Evolutionary conservation across 2,797 vertebrate species (phyloP).

Genomic region (Tarsius wallacei): DNA sequence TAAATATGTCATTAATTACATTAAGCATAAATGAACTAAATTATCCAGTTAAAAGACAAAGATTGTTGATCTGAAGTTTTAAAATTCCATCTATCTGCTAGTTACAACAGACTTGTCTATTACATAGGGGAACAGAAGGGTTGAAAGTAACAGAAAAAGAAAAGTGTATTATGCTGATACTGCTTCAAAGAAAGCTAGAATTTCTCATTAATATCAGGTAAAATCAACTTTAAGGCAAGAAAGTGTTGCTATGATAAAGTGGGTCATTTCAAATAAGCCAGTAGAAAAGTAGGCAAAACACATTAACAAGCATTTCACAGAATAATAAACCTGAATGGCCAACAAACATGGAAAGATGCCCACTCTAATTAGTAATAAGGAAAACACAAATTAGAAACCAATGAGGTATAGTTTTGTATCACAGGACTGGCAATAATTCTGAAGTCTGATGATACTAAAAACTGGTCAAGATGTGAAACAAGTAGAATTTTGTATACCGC

Average conservation of each 20-base stretch:
- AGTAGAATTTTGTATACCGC: not conserved
- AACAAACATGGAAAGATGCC: not conserved
- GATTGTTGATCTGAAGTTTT: not conserved
- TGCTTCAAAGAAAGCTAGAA: not conserved
- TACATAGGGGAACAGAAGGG: not conserved
- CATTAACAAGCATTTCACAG: not conserved
- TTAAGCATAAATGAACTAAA: slow-evolving; percentile 52
- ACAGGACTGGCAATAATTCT: not conserved
- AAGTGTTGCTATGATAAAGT: not conserved
- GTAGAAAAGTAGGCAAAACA: slow-evolving; percentile 16
- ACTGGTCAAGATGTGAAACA: not conserved
- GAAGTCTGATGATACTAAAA: not conserved
- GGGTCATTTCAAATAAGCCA: slow-evolving; percentile 29
- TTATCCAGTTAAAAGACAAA: slow-evolving; percentile 35
- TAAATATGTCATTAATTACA: slow-evolving; percentile 45
- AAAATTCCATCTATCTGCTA: not conserved
- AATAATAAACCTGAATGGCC: not conserved
- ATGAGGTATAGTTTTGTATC: not conserved
- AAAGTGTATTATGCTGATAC: not conserved
- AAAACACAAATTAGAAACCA: slow-evolving; percentile 5
- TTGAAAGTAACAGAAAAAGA: not conserved
- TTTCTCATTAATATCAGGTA: not conserved
- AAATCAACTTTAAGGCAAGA: slow-evolving; percentile 31
- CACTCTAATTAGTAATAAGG: not conserved
- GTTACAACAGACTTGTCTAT: not conserved